Conservation (phyloP, 2,113 vertebrate genomes). For the Apaloderma vittatum region DNA sequence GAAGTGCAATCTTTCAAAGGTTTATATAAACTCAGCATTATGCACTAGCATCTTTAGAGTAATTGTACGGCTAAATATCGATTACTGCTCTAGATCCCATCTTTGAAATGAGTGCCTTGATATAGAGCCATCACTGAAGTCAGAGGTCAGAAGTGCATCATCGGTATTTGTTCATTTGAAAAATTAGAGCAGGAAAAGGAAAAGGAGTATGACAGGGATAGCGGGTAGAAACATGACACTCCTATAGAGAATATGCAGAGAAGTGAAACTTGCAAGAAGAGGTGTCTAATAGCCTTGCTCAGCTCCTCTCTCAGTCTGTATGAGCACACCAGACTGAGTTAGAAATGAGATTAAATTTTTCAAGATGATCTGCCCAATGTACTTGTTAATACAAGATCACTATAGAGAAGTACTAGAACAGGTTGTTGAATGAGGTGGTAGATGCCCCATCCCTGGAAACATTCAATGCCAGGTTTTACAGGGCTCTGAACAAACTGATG, state of each 20-base stretch:
- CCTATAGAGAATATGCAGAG: neutral
- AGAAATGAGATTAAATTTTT: neutral
- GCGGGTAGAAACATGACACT: neutral
- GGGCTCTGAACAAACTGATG: too few relatives aligned
- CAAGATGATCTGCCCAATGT: neutral
- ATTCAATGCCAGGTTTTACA: too few relatives aligned
- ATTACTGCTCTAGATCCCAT: neutral
- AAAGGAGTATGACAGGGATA: neutral
- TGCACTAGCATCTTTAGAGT: neutral
- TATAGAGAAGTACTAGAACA: neutral
- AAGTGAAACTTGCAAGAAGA: neutral
- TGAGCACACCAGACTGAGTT: neutral
- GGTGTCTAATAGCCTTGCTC: neutral
- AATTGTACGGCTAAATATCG: accelerated
- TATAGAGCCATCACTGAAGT: neutral
- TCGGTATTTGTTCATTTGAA: neutral
- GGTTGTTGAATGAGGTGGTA: too few relatives aligned
- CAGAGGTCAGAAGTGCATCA: neutral
- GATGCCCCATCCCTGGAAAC: too few relatives aligned
- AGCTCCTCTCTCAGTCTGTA: neutral
- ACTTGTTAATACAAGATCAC: neutral
- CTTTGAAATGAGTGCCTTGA: neutral
- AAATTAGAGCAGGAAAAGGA: neutral
- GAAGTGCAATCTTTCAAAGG: neutral
- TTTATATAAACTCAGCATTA: neutral